phyloP scores from a whole-genome alignment of 2,888 invertebrate species.

The Callyntrura guangdongensis region DNA sequence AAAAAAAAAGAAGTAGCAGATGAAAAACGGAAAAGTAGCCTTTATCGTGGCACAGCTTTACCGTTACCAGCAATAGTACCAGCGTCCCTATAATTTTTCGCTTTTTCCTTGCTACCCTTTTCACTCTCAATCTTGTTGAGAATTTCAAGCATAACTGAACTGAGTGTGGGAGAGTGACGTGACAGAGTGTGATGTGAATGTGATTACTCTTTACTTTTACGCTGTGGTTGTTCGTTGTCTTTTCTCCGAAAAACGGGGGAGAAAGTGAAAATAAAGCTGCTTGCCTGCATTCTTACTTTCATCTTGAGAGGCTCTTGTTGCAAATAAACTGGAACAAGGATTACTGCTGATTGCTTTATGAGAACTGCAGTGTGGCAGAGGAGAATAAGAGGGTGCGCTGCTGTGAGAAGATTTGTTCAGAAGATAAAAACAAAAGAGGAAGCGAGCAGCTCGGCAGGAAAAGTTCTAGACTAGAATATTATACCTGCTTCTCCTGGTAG shows the following conservation, averaged over 20 bases:
- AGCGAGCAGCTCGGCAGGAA: background rate
- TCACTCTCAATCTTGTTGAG: conserved; percentile 46
- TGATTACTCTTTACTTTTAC: conserved; percentile 42
- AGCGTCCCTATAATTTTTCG: background rate
- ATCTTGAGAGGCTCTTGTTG: background rate
- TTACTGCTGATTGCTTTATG: conserved; percentile 30
- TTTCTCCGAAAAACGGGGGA: background rate
- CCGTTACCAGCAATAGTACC: too few species aligned
- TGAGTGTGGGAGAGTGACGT: conserved; percentile 15
- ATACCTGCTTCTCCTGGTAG: background rate
- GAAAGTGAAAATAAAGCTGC: background rate
- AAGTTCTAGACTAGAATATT: background rate
- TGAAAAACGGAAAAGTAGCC: background rate
- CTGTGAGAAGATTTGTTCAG: conserved; percentile 7
- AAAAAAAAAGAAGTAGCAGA: background rate
- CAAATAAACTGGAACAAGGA: conserved; percentile 41
- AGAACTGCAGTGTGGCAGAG: conserved; percentile 11
- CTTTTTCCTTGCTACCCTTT: conserved; percentile 5
- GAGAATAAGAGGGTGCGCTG: too few species aligned
- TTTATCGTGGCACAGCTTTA: background rate
- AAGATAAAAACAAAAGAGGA: conserved; percentile 2
- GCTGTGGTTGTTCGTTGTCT: background rate
- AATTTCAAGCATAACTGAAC: conserved; percentile 28
- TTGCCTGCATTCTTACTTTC: conserved; percentile 26
- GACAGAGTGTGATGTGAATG: conserved; percentile 49